Evolutionary conservation across 2,113 vertebrate genomes (phyloP).

Genomic region (Sterna hirundo): DNA sequence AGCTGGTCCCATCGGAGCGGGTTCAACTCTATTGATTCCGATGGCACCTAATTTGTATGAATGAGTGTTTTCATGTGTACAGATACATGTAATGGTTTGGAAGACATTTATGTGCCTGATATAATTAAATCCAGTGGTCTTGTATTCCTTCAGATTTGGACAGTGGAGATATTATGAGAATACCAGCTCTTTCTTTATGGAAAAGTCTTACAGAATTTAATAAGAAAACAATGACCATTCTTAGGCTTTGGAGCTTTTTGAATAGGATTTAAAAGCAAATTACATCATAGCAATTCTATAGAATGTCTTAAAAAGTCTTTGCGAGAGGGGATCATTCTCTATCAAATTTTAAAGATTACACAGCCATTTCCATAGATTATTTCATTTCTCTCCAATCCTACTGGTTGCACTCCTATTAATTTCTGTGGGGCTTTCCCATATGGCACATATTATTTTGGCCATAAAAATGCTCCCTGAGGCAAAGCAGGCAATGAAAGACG

Average conservation of each 20-base stretch:
- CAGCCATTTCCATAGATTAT: slow-evolving; percentile 48
- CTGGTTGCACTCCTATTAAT: slow-evolving; percentile 44
- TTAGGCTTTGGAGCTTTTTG: slow-evolving; percentile 37
- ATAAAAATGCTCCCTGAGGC: slow-evolving; percentile 37
- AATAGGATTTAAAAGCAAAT: neutral
- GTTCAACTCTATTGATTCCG: neutral
- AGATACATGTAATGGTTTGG: slow-evolving; percentile 23
- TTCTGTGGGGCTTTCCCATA: slow-evolving; percentile 34
- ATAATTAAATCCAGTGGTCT: slow-evolving; percentile 51
- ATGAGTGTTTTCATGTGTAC: slow-evolving; percentile 1
- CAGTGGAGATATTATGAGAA: slow-evolving; percentile 25
- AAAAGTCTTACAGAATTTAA: slow-evolving; percentile 43
- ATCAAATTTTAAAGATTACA: slow-evolving; percentile 37
- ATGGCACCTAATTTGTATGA: slow-evolving; percentile 4
- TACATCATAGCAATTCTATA: slow-evolving; percentile 50
- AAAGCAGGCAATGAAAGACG: neutral
- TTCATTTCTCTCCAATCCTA: slow-evolving; percentile 51
- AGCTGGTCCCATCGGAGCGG: neutral
- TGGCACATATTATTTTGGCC: slow-evolving; percentile 24
- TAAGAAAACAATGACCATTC: slow-evolving; percentile 61
- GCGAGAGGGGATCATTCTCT: slow-evolving; percentile 4
- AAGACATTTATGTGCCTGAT: slow-evolving; percentile 15
- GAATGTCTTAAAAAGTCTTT: slow-evolving; percentile 41
- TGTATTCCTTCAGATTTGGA: slow-evolving; percentile 1
- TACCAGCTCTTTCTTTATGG: slow-evolving; percentile 32